Conservation (phyloP, 1,140 invertebrate species). For the Polypedilum pembai region DNA sequence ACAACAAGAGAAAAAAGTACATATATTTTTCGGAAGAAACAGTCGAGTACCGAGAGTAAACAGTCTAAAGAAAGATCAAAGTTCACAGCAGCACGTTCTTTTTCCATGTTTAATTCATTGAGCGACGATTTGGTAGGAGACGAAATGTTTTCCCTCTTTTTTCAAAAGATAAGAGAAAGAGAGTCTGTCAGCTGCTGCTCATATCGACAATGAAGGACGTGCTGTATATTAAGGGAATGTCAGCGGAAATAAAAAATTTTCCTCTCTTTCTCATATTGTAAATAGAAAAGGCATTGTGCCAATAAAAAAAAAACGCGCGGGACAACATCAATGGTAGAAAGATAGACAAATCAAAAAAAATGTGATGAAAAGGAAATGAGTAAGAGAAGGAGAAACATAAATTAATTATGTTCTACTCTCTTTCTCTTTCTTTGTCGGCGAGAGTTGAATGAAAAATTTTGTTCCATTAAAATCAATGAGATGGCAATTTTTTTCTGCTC, state of each 20-base stretch:
- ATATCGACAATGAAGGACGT: no score
- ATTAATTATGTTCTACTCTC: background rate
- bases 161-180: no score
- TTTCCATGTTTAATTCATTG: no score
- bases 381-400: background rate
- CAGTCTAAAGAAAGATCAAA: no score
- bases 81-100: no score
- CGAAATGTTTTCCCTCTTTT: no score
- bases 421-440: background rate
- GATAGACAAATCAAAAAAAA: background rate
- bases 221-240: no score
- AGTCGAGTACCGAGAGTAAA: no score
- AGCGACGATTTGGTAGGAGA: no score
- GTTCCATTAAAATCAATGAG: constrained; percentile 25
- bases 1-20: no score
- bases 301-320: background rate
- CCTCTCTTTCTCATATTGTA: background rate
- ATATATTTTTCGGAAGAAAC: no score
- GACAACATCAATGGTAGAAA: background rate
- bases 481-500: background rate
- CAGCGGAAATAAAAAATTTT: background rate
- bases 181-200: no score
- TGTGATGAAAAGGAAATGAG: background rate
- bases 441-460: constrained; percentile 22
- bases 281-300: background rate